Evolutionary conservation across 2,797 vertebrate genomes (phyloP).

Genomic region (Hyperoplus lanceolatus): DNA sequence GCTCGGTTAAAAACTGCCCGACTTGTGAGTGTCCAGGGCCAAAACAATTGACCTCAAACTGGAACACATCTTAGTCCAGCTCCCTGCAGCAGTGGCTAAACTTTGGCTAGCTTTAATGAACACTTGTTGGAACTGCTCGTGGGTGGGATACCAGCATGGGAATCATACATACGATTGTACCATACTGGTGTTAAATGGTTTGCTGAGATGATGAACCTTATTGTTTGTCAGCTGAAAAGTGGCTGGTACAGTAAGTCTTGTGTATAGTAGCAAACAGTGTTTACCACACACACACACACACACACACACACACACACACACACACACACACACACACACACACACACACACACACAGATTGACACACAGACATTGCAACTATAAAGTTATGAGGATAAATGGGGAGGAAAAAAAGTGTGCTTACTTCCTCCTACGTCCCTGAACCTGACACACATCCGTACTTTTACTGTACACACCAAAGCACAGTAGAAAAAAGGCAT

Average conservation of each 20-base stretch:
- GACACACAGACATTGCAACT: not conserved
- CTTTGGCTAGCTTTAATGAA: constrained; percentile 1
- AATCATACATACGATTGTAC: not conserved
- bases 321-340: too few relatives aligned
- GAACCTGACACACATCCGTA: not conserved
- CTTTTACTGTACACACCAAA: not conserved
- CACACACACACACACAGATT: not conserved
- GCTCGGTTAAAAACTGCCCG: not conserved
- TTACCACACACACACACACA: not conserved
- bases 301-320: too few relatives aligned
- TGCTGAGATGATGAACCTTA: not conserved
- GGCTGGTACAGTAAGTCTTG: not conserved
- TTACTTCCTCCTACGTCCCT: not conserved
- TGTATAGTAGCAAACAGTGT: not conserved
- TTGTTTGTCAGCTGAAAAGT: not conserved
- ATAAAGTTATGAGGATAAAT: not conserved
- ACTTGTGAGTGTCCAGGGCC: constrained; percentile 10
- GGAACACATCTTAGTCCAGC: constrained; percentile 2
- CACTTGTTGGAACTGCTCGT: too few relatives aligned
- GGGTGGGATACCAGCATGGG: constrained; percentile 13
- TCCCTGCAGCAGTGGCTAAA: constrained; percentile 1
- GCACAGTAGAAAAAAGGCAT: constrained; percentile 1
- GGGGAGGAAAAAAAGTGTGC: not conserved
- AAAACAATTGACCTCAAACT: constrained; percentile 14
- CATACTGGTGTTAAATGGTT: not conserved